Conservation (phyloP, 2,113 vertebrate genomes). For the Acrocephalus arundinaceus region DNA sequence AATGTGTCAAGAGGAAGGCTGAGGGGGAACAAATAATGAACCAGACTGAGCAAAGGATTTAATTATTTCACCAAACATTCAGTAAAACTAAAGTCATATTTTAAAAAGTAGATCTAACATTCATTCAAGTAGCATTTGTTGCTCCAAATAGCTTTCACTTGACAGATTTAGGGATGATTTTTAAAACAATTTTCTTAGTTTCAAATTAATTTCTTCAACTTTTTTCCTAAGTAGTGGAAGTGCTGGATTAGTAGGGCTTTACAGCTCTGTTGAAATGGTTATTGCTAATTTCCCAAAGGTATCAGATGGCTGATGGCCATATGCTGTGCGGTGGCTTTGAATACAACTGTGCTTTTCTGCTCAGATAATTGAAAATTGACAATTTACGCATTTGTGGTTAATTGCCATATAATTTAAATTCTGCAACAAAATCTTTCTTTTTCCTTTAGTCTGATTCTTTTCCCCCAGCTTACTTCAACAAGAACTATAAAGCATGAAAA, state of each 20-base stretch:
- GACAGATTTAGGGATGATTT: not conserved
- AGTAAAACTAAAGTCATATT: not conserved
- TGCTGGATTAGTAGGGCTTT: not conserved
- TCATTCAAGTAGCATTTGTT: not conserved
- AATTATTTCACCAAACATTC: not conserved
- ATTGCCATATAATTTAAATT: not conserved
- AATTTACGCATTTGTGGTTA: not conserved
- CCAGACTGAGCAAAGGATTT: not conserved
- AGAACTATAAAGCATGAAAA: not conserved
- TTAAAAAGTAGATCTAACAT: not conserved
- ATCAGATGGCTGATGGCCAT: not conserved
- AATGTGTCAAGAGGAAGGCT: not conserved
- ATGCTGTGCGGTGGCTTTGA: not conserved
- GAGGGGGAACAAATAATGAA: not conserved
- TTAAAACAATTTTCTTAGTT: not conserved
- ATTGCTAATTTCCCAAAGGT: not conserved
- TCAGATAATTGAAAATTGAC: not conserved
- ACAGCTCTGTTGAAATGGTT: not conserved
- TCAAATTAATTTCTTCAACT: not conserved
- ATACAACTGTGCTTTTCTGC: not conserved
- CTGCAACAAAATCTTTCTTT: not conserved
- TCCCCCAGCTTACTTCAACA: not conserved
- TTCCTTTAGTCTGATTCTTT: not conserved
- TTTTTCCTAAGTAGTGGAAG: not conserved
- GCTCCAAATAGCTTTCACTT: not conserved